phyloP scores from a whole-genome alignment of 2,797 vertebrate species.

The Clarias platycephalus region DNA sequence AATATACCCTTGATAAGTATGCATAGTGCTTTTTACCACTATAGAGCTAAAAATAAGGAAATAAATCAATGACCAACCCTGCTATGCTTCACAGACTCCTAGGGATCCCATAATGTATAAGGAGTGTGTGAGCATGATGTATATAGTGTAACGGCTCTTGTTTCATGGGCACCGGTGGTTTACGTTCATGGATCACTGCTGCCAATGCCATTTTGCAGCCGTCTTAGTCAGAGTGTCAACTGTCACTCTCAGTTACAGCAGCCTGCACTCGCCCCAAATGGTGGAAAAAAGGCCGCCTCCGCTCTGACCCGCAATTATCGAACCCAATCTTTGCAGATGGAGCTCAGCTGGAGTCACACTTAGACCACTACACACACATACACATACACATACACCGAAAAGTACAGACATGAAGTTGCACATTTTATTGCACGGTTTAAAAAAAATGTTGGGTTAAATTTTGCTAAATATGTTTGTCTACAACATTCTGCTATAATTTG shows the following conservation, averaged over 20 bases:
- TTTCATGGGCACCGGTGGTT: constrained; percentile 49
- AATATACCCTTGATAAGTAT: background rate
- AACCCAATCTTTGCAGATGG: constrained; percentile 70
- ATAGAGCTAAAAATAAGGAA: background rate
- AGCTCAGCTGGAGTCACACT: constrained; percentile 56
- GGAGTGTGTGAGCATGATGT: background rate
- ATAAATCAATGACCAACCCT: background rate
- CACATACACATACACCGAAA: background rate
- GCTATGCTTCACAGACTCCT: background rate
- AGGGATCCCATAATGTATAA: background rate
- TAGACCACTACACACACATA: constrained; percentile 9
- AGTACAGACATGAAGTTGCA: background rate
- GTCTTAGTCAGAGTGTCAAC: constrained; percentile 65
- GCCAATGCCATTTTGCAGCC: constrained; percentile 56
- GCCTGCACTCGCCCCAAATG: constrained; percentile 11
- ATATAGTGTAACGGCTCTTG: background rate
- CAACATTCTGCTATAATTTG: background rate
- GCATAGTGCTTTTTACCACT: background rate
- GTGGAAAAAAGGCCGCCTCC: constrained; percentile 57
- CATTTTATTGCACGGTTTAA: background rate
- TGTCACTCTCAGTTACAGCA: constrained; percentile 60
- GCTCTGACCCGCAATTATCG: constrained; percentile 71
- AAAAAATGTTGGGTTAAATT: background rate
- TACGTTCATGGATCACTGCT: constrained; percentile 64
- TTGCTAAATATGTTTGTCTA: background rate